Conservation (phyloP, 2,113 vertebrate genomes). For the Hemiprocne comata region DNA sequence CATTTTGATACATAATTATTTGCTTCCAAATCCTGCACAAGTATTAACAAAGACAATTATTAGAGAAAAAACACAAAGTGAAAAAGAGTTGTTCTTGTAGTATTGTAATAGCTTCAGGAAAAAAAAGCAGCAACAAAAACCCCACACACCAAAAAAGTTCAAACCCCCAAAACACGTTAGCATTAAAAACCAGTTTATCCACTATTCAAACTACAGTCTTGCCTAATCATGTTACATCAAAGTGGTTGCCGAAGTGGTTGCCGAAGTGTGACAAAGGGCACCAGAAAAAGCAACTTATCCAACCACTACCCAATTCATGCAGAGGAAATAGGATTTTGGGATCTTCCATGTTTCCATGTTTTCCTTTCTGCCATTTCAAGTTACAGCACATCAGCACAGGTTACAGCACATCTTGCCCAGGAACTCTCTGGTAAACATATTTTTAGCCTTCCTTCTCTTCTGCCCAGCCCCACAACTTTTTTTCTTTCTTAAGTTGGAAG, state of each 20-base stretch:
- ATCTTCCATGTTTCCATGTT: neutral
- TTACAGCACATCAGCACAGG: neutral
- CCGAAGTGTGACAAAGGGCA: conserved; percentile 58
- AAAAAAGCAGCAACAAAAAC: neutral
- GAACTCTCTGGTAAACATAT: neutral
- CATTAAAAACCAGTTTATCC: conserved; percentile 48
- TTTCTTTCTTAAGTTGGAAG: neutral
- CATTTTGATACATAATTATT: neutral
- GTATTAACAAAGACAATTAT: neutral
- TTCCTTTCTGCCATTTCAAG: neutral
- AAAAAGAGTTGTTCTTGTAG: neutral
- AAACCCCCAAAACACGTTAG: neutral
- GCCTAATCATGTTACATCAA: conserved; percentile 13
- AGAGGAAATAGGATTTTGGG: conserved; percentile 14
- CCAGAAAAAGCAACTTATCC: neutral
- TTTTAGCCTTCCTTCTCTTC: neutral
- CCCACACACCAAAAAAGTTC: neutral
- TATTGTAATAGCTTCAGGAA: neutral
- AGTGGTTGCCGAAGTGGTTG: neutral
- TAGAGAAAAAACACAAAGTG: neutral
- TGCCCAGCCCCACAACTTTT: neutral
- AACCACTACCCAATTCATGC: neutral
- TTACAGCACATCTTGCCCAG: neutral
- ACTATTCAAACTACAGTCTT: conserved; percentile 24
- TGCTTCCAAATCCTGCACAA: neutral